Evolutionary conservation across 2,113 vertebrate species (phyloP).

Genomic region (Phocoena phocoena): DNA sequence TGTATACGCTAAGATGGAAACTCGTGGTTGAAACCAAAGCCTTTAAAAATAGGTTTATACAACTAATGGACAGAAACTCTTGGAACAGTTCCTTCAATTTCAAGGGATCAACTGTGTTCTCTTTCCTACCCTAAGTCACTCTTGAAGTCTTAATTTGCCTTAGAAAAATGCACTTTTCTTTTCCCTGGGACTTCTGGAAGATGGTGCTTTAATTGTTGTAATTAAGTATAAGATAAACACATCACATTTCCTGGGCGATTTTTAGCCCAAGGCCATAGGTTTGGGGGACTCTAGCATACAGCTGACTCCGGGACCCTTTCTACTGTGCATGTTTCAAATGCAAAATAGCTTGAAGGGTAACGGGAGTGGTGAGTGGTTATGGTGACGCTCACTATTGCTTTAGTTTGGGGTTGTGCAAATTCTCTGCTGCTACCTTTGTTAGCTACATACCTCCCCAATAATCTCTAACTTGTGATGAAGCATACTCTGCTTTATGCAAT

Average conservation of each 20-base stretch:
- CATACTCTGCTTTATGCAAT: not conserved
- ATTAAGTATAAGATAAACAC: not conserved
- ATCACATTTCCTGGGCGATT: not conserved
- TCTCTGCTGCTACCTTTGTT: not conserved
- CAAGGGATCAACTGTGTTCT: not conserved
- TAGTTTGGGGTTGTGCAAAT: not conserved
- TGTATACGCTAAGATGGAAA: not conserved
- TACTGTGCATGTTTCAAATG: not conserved
- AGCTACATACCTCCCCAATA: not conserved
- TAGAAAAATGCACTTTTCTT: not conserved
- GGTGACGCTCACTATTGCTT: not conserved
- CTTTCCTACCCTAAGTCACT: conserved; percentile 11
- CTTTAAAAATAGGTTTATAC: not conserved
- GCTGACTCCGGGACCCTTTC: not conserved
- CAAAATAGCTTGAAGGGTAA: not conserved
- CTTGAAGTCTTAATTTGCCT: not conserved
- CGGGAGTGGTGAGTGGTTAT: not conserved
- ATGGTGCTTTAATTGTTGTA: conserved; percentile 12
- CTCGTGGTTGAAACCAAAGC: not conserved
- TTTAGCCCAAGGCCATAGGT: not conserved
- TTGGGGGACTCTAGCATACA: not conserved
- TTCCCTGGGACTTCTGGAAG: not conserved
- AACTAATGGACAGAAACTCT: not conserved
- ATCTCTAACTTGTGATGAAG: not conserved
- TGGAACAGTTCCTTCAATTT: not conserved